Conservation (phyloP, 2,888 invertebrate genomes). For the Achlya flavicornis region DNA sequence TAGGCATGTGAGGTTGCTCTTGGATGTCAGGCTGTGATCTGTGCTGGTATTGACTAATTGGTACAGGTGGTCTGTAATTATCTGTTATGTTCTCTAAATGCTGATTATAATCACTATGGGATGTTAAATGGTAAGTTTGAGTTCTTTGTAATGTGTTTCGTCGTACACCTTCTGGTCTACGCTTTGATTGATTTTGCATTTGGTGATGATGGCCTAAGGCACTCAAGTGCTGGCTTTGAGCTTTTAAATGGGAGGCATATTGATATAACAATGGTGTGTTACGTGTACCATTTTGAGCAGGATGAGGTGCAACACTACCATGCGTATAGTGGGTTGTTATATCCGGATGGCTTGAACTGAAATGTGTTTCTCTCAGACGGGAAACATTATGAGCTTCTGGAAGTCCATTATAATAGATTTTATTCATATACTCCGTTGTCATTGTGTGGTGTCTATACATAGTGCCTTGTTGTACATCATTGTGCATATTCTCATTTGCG, state of each 20-base stretch:
- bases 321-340: slow-evolving; percentile 73
- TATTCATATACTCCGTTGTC: slow-evolving; percentile 76
- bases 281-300: slow-evolving; percentile 61
- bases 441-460: slow-evolving; percentile 74
- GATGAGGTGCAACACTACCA: slow-evolving; percentile 55
- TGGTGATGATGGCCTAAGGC: slow-evolving; percentile 70
- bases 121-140: slow-evolving; percentile 79
- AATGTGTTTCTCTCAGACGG: slow-evolving; percentile 75
- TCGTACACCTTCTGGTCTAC: slow-evolving; percentile 66
- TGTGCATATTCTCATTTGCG: slow-evolving; percentile 59
- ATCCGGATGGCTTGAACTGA: slow-evolving; percentile 81
- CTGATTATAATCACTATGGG: slow-evolving; percentile 78
- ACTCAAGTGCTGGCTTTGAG: slow-evolving; percentile 75
- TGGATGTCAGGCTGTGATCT: slow-evolving; percentile 76
- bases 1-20: slow-evolving; percentile 63
- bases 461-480: slow-evolving; percentile 58
- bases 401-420: slow-evolving; percentile 69
- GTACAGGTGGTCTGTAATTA: slow-evolving; percentile 59
- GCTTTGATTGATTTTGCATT: slow-evolving; percentile 61
- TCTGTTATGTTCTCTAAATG: slow-evolving; percentile 73
- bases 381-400: slow-evolving; percentile 73
- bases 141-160: slow-evolving; percentile 77
- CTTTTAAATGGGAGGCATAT: slow-evolving; percentile 78
- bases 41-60: slow-evolving; percentile 58
- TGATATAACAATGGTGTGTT: slow-evolving; percentile 77